Base-by-base conservation (phyloP, 1,140 invertebrate species). In the Drosophila ficusphila region DNA sequence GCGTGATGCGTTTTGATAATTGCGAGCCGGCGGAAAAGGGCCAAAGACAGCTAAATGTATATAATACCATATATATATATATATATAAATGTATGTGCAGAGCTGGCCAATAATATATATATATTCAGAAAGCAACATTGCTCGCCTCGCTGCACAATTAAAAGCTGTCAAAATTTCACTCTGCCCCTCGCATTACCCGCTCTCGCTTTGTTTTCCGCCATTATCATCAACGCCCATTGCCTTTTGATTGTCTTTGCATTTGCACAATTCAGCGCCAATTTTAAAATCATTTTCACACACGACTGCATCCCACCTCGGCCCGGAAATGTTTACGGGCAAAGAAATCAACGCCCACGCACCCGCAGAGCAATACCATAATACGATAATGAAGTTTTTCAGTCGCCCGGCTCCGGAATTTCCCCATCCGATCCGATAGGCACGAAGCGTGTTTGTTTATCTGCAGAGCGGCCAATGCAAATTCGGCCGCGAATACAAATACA, bases 201-300 rank as follows among this genome's bases (percentile, higher is more conserved):
- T 14, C 36, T 38, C 62, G 58, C 73, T 78, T 77, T 75, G 54
- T 79, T 76, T 79, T 64, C 81, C 81, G 36, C 51, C 78, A 81
- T 77, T 64, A 81, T 72, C 68, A 72, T 72, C 56, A 72, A 72
- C 47, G 68, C 57, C 51, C 69, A 77, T 78, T 76, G 76, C 72
- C 76, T 86, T 85, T 85, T 86, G 81, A 86, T 86, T 85, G 81
- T 85, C 76, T 81, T 60, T 69, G 62, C 68, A 62, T 81, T 60
- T 69, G 62, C 61, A 62, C 78, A 73, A 77, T 82, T 76, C 72
- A 57, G 72, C 82, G 61, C 48, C 73, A 82, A 88, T 88, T 88
- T 88, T 71, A 68, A 88, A 88, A 88, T 88, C 82, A 88, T 88
- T 88, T 88, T 88, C 82, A 88, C 82, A 88, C 82, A 88, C 82